Conservation (phyloP, 2,113 vertebrate genomes). For the Serinus canaria region DNA sequence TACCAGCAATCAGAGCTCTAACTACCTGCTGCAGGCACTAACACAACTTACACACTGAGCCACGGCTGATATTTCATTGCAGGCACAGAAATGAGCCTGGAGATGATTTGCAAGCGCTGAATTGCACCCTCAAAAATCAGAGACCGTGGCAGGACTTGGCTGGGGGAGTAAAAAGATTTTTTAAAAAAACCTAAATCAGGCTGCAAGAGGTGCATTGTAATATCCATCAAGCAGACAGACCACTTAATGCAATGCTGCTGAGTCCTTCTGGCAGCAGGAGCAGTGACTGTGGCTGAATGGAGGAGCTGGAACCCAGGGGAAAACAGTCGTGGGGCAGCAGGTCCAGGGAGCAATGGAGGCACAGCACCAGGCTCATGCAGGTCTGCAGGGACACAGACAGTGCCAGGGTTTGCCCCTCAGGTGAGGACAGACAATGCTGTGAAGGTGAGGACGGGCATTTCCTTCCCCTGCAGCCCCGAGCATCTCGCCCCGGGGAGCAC, state of each 20-base stretch:
- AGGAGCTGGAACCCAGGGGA: neutral
- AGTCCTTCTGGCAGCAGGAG: neutral
- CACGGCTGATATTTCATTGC: slow-evolving; percentile 19
- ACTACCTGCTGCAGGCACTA: slow-evolving; percentile 4
- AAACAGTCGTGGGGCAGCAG: neutral
- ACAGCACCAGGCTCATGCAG: neutral
- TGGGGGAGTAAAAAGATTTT: neutral
- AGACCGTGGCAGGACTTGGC: neutral
- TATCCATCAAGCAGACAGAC: slow-evolving; percentile 8
- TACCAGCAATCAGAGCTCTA: slow-evolving; percentile 11
- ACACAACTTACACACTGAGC: neutral
- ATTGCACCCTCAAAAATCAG: slow-evolving; percentile 50
- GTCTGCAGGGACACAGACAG: neutral
- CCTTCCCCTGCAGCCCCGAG: neutral
- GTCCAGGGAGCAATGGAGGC: fast-evolving
- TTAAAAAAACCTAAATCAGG: neutral
- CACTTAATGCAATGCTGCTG: neutral
- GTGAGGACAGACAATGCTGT: fast-evolving
- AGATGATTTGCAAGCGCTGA: slow-evolving; percentile 43
- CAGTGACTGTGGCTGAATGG: fast-evolving
- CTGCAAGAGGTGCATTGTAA: neutral
- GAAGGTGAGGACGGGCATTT: neutral
- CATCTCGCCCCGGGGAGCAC: neutral
- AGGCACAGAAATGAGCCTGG: slow-evolving; percentile 8
- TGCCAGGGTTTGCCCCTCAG: neutral